phyloP scores from a whole-genome alignment of 2,113 vertebrate genomes.

The Trinectes maculatus region DNA sequence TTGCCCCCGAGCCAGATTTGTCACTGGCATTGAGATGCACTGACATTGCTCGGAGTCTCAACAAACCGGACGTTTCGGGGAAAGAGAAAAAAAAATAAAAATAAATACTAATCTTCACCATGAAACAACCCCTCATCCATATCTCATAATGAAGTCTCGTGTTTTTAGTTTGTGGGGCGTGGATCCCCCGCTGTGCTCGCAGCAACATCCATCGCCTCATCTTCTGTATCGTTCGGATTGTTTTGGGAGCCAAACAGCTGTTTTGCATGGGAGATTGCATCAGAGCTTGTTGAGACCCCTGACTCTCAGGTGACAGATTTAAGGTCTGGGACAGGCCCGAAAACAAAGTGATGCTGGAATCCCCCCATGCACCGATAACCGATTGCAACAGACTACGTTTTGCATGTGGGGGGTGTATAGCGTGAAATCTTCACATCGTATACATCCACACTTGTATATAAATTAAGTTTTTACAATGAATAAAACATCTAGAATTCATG shows the following conservation, averaged over 20 bases:
- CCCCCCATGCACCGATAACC: slow-evolving; percentile 18
- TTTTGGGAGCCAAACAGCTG: slow-evolving; percentile 79
- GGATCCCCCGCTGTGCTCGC: slow-evolving; percentile 63
- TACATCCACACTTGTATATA: slow-evolving; percentile 56
- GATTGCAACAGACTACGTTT: slow-evolving; percentile 35
- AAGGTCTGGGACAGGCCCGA: slow-evolving; percentile 24
- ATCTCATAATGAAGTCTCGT: slow-evolving; percentile 68
- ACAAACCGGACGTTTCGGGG: slow-evolving; percentile 26
- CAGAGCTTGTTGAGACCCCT: slow-evolving; percentile 58
- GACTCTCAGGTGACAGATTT: slow-evolving; percentile 55
- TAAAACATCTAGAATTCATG: slow-evolving; percentile 68
- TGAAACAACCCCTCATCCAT: slow-evolving; percentile 43
- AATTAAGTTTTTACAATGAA: slow-evolving; percentile 67
- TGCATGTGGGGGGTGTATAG: slow-evolving; percentile 47
- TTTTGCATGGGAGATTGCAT: slow-evolving; percentile 78
- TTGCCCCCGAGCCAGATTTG: neutral
- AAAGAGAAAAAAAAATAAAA: slow-evolving; percentile 44
- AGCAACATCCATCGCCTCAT: slow-evolving; percentile 66
- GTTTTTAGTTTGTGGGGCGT: slow-evolving; percentile 69
- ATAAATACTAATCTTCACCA: slow-evolving; percentile 52
- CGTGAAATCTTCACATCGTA: slow-evolving; percentile 33
- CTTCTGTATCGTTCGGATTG: slow-evolving; percentile 79
- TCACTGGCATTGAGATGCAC: too few species aligned
- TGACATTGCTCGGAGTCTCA: slow-evolving; percentile 32
- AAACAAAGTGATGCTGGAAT: slow-evolving; percentile 15